These are phyloP conservation scores for Agrypnus murinus DNA, from an alignment of 2,888 invertebrate species.

Conservation along the genomic window DNA sequence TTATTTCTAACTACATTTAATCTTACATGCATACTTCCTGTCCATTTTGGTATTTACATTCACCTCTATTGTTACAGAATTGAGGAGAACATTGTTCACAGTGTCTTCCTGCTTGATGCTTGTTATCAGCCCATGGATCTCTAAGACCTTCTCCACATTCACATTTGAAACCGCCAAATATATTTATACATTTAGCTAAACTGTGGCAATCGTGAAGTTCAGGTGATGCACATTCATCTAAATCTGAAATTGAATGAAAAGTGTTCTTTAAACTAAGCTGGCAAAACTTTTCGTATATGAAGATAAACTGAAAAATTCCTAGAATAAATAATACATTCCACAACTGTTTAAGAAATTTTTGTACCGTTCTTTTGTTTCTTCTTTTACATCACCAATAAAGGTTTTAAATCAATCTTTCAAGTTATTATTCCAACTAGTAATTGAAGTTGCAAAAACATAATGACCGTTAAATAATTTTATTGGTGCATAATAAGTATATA, in stretches of 20 bases:
- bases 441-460: too few relatives aligned
- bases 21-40: conserved; percentile 86
- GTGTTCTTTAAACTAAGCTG: too few relatives aligned
- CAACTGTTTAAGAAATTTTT: too few relatives aligned
- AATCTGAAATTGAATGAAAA: conserved; percentile 77
- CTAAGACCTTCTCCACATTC: conserved; percentile 83
- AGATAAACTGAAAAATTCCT: too few relatives aligned
- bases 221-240: conserved; percentile 89
- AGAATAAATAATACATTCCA: too few relatives aligned
- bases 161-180: conserved; percentile 89
- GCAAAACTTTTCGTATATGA: too few relatives aligned
- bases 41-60: conserved; percentile 85
- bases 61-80: conserved; percentile 89
- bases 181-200: conserved; percentile 85
- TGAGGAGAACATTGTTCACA: conserved; percentile 86
- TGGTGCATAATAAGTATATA: too few relatives aligned
- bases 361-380: too few relatives aligned
- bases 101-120: conserved; percentile 80
- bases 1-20: background rate
- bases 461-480: too few relatives aligned
- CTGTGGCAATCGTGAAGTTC: conserved; percentile 91
- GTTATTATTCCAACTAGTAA: too few relatives aligned
- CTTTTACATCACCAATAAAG: too few relatives aligned
- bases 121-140: conserved; percentile 83
- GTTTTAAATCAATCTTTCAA: too few relatives aligned